Conservation (phyloP, 2,888 invertebrate genomes). For the Lasioglossum figueresi region DNA sequence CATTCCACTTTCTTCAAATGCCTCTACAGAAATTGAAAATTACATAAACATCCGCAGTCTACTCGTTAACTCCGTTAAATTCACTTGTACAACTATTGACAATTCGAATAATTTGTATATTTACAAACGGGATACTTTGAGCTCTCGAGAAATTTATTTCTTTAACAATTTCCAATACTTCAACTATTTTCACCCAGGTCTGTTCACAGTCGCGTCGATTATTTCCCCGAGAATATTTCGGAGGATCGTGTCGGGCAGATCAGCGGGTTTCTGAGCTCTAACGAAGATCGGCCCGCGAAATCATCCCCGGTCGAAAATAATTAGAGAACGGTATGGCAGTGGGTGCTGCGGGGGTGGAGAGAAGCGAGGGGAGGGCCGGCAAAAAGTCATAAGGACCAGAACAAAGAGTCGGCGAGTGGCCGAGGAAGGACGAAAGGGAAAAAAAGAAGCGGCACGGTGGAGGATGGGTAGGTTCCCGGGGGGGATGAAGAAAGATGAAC, state of each 20-base stretch:
- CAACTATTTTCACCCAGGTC: no score
- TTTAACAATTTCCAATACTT: no score
- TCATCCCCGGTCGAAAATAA: conserved; percentile 18
- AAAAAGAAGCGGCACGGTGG: conserved; percentile 26
- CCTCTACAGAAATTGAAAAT: no score
- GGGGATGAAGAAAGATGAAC: neutral
- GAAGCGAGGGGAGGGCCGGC: neutral
- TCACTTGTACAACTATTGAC: no score
- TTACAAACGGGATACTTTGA: no score
- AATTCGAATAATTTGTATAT: no score
- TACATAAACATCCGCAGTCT: no score
- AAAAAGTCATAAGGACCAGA: conserved; percentile 56
- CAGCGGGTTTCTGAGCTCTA: neutral
- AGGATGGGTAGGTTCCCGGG: neutral
- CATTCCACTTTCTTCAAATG: no score
- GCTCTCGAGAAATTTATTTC: no score
- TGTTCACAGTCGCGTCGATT: no score
- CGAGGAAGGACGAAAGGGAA: conserved; percentile 24
- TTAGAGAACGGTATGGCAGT: neutral
- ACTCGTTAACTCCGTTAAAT: no score
- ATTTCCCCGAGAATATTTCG: neutral
- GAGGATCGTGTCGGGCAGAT: neutral
- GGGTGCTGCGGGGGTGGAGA: neutral
- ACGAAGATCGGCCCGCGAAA: neutral
- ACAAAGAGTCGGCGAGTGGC: conserved; percentile 57